Conservation (phyloP, 2,113 vertebrate species). For the Lathamus discolor region DNA sequence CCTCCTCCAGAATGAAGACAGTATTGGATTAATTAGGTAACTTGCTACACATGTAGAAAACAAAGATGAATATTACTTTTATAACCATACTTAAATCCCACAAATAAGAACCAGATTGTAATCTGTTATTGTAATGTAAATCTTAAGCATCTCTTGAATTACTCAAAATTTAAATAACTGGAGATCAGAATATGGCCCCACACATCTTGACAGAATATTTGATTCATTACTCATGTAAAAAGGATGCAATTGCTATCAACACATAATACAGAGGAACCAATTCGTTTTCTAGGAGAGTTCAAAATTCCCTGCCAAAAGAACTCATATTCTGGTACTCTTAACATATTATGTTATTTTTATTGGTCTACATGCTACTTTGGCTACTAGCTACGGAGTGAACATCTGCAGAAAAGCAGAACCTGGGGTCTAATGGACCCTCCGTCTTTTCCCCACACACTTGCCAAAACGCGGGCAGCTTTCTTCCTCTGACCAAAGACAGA, state of each 20-base stretch:
- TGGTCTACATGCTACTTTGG: background rate
- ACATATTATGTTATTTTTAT: background rate
- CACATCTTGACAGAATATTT: background rate
- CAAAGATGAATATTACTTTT: slow-evolving; percentile 49
- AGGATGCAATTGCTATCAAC: background rate
- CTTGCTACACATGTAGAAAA: slow-evolving; percentile 32
- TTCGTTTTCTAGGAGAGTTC: background rate
- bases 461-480: background rate
- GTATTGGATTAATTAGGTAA: slow-evolving; percentile 47
- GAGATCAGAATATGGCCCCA: background rate
- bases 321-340: background rate
- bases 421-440: background rate
- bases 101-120: slow-evolving; percentile 2
- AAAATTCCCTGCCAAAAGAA: background rate
- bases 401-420: background rate
- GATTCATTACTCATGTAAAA: background rate
- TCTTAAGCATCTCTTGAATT: slow-evolving; percentile 14
- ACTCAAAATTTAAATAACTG: background rate
- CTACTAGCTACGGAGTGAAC: background rate
- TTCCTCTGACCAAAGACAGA: background rate
- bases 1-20: slow-evolving; percentile 34
- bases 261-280: background rate
- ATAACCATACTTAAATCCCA: slow-evolving; percentile 20
- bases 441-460: background rate
- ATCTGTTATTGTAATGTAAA: background rate